Evolutionary conservation across 2,888 invertebrate species (phyloP).

Genomic region (Andrena bucephala): DNA sequence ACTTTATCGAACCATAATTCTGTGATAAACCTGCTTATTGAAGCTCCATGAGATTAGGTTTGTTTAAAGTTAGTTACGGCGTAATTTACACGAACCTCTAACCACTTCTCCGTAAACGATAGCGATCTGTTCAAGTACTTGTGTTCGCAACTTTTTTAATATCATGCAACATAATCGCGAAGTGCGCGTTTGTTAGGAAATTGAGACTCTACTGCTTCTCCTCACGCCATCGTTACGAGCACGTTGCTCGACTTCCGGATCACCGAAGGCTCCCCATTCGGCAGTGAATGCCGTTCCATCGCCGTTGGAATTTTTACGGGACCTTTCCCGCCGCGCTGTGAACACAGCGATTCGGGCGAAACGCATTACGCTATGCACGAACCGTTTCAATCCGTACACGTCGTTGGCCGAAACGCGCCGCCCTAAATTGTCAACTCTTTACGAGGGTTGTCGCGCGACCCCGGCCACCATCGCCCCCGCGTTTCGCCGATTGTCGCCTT

Average conservation of each 20-base stretch:
- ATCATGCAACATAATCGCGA: conserved; percentile 15
- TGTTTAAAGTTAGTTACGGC: conserved; percentile 38
- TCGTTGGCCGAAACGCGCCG: conserved; percentile 39
- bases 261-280: conserved; percentile 27
- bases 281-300: conserved; percentile 6
- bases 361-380: conserved; percentile 48
- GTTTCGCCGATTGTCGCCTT: conserved; percentile 16
- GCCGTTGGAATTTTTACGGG: conserved; percentile 35
- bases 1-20: conserved; percentile 24
- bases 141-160: conserved; percentile 36
- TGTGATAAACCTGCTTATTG: conserved; percentile 47
- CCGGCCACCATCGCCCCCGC: background rate
- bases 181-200: background rate
- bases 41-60: conserved; percentile 33
- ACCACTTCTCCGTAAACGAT: conserved; percentile 23
- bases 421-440: conserved; percentile 45
- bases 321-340: conserved; percentile 26
- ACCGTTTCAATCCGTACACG: conserved; percentile 31
- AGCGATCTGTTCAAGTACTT: conserved; percentile 23
- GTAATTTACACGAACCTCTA: conserved; percentile 41
- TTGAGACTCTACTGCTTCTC: conserved; percentile 8
- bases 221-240: conserved; percentile 3
- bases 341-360: conserved; percentile 28
- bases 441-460: conserved; percentile 26
- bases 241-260: conserved; percentile 16